Evolutionary conservation across 2,113 vertebrate species (phyloP), one percentile per base, ranked within the genome.

Genomic region (Stercorarius parasiticus): DNA sequence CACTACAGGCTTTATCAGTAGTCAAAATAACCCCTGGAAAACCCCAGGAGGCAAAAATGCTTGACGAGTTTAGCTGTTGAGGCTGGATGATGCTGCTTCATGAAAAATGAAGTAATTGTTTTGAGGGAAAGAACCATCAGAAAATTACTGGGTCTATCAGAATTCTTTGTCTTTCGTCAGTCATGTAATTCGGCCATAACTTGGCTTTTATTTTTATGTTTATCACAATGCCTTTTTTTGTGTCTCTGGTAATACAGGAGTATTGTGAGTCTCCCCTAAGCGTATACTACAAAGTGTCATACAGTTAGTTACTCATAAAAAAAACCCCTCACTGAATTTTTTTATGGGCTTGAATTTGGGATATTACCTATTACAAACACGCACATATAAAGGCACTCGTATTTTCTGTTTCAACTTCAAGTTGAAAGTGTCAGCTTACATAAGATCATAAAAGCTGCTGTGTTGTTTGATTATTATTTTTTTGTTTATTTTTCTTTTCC

Each of bases 61-160:
- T 78, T 96, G 71, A 97, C 91, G 93, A 88, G 95, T 95, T 95
- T 94, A 30, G 93, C 92, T 93, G 85, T 91, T 96, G 94, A 91
- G 86, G 78, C 84, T 91, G 85, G 86, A 90, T 95, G 95, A 58
- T 94, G 74, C 59, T 82, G 81, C 93, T 34, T 29, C 10, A 30
- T 96, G 95, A 93, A 97, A 97, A 97, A 97, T 93, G 92, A 74
- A 91, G 93, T 91, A 81, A 95, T 97, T 97, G 97, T 97, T 89
- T 82, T 65, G 50, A 79, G 82, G 86, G 64, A 66, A 72, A 38
- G 81, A 91, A 89, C 11, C 67, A 91, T 85, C 56, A 90, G 74
- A 62, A 88, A 96, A 76, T 59, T 42, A 34, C 67, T 43, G 81
- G 52, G 22, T 58, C 88, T 82, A 12, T 88, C 89, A 11, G 47